Base-by-base conservation (phyloP, 2,888 invertebrate genomes). In the Cosmia pyralina region DNA sequence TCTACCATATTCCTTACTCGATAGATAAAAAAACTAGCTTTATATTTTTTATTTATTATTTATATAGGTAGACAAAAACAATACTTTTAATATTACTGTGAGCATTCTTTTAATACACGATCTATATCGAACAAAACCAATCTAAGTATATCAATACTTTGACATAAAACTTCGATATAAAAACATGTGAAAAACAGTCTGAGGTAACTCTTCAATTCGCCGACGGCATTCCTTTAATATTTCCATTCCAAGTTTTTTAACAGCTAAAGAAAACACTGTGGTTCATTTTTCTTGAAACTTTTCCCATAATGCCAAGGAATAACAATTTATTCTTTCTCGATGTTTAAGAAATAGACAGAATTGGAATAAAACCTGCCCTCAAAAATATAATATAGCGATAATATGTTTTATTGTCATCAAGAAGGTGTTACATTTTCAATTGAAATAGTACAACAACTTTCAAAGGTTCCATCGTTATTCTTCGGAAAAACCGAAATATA, bases 171-270 rank as follows among this genome's bases (percentile, higher is more conserved):
- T 71, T 69, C 2, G 50, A 65, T 68, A 67, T 22, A 64, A 71
- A 67, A 62, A 81, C 46, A 73, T 19, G 28, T 66, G 53, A 52
- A 57, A 38, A 53, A 59, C 50, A 62, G 4, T 41, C 28, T 48
- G 8, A 11, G 15, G 46, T n/a, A 65, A 75, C 63, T 64, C 53
- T 64, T 58, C 73, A 57, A 72, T 78, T 59, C 41, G 80, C 82
- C 79, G 55, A 5, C 52, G 82, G 83, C 80, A 71, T 69, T n/a
- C 46, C 44, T 46, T 2, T 57, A 34, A 76, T 71, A 71, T 81
- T 80, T 60, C 62, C 73, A 81, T 75, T 78, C 57, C 68, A 84
- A 80, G 69, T 84, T 84, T 66, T 79, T 72, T 76, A 80, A 79
- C 72, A 77, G 82, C 57, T 62, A 73, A 79, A 82, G 75, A 84